Evolutionary conservation across 2,113 vertebrate genomes (phyloP), one percentile per base, ranked within the genome.

Genomic region (Okapia johnstoni): DNA sequence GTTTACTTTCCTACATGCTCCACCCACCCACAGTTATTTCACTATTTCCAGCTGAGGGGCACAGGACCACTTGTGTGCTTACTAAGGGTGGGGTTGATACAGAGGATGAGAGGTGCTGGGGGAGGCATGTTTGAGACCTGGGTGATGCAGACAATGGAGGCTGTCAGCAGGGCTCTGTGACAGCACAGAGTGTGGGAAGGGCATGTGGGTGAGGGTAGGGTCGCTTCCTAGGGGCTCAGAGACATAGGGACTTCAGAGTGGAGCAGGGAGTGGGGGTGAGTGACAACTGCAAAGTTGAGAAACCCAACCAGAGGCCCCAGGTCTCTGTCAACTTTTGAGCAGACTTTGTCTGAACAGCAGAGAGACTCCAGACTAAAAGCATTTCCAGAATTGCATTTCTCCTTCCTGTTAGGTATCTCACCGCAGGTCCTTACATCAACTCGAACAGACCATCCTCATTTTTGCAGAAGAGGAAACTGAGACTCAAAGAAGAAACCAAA

Each of bases 121-220:
- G 21, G 25, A 14, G 30, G 60, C 4, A 16, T 81, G 33, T 57
- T 46, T 36, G 4, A 3, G 12, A 86, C 46, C n/a, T 94, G 85
- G 93, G 96, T 3, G 84, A 88, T 11, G 40, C 54, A 93, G 94
- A 95, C 95, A 96, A 94, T 89, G 90, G 66, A 28, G 88, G 93
- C 88, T 97, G 94, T 96, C 95, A 93, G 48, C 40, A 93, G 60
- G 30, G 61, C 79, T 93, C 77, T 21, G 25, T 85, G 88, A 97
- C 36, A 66, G 97, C 80, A 48, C 58, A 43, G 87, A 46, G 93
- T 7, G 43, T 85, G 55, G 96, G 79, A 54, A 7, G 7, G n/a
- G 26, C 10, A 0, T 1, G 61, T 21, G 48, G 70, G 93, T 58
- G 60, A 91, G 79, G 80, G 55, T 77, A 23, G 79, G 92, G 91